Conservation (phyloP, 2,888 invertebrate species). For the Eulithis prunata region DNA sequence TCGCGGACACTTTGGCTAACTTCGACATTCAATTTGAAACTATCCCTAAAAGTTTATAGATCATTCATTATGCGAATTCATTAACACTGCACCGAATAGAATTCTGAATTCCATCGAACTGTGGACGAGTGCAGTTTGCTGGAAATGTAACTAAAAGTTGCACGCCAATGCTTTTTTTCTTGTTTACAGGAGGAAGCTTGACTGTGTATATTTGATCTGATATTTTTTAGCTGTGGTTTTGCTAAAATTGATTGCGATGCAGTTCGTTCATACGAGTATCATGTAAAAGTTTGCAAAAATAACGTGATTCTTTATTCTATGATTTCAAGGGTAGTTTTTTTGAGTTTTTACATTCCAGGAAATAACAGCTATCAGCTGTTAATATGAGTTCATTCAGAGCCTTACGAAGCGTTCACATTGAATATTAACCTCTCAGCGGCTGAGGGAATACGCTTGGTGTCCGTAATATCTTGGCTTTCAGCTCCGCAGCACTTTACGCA, state of each 20-base stretch:
- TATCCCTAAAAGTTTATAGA: conserved; percentile 55
- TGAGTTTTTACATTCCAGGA: no score
- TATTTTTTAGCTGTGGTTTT: conserved; percentile 27
- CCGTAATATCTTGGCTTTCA: conserved; percentile 37
- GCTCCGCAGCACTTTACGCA: conserved; percentile 46
- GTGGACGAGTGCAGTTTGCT: conserved; percentile 60
- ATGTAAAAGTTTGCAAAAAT: conserved; percentile 1
- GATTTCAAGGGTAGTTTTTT: no score
- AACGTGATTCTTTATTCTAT: no score
- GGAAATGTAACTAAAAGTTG: conserved; percentile 72
- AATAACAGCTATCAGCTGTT: no score
- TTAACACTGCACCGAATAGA: conserved; percentile 64
- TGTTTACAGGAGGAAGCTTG: conserved; percentile 56
- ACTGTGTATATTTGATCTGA: conserved; percentile 58
- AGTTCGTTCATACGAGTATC: neutral
- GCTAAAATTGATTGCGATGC: conserved; percentile 10
- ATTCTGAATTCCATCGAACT: conserved; percentile 71
- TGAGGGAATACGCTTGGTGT: conserved; percentile 21
- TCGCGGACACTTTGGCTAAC: conserved; percentile 31
- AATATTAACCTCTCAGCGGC: conserved; percentile 21
- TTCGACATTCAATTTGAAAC: conserved; percentile 56
- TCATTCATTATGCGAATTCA: conserved; percentile 64
- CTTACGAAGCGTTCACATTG: conserved; percentile 4
- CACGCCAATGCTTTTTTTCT: conserved; percentile 65
- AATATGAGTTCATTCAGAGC: no score